These are phyloP conservation scores for Pterocles burchelli DNA, from an alignment of 2,113 vertebrate genomes.

Conservation along the genomic window DNA sequence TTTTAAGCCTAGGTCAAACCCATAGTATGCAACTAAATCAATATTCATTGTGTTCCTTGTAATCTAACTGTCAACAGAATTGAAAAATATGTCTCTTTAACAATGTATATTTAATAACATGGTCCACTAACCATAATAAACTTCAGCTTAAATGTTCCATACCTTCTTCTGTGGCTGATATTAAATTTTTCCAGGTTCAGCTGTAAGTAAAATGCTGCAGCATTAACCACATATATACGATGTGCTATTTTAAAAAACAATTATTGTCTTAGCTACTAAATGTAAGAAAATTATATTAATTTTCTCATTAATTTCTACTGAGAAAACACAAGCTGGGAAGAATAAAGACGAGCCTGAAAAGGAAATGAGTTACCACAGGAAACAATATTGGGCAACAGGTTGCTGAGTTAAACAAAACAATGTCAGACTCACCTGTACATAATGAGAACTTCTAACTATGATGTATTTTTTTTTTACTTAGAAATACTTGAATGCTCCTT, in stretches of 20 bases:
- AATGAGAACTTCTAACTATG: background rate
- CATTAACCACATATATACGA: background rate
- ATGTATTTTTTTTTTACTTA: background rate
- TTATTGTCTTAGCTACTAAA: background rate
- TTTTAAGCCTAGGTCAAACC: background rate
- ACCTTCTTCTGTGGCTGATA: background rate
- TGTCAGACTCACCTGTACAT: background rate
- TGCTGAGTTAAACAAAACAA: background rate
- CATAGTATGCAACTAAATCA: background rate
- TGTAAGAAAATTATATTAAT: background rate
- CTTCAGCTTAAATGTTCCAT: conserved; percentile 19
- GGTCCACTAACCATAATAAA: conserved; percentile 38
- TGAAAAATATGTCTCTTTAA: background rate
- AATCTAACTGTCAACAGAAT: background rate
- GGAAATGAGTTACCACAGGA: background rate
- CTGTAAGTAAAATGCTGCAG: background rate
- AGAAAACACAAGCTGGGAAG: background rate
- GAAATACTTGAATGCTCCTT: background rate
- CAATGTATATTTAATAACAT: conserved; percentile 42
- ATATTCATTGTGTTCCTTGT: background rate
- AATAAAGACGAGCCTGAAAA: background rate
- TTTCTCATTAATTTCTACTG: background rate
- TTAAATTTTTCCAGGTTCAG: conserved; percentile 5
- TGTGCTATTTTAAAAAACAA: background rate
- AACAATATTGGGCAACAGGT: background rate